phyloP scores from a whole-genome alignment of 64 coral and sea anemone species.

The Montipora foliosa region DNA sequence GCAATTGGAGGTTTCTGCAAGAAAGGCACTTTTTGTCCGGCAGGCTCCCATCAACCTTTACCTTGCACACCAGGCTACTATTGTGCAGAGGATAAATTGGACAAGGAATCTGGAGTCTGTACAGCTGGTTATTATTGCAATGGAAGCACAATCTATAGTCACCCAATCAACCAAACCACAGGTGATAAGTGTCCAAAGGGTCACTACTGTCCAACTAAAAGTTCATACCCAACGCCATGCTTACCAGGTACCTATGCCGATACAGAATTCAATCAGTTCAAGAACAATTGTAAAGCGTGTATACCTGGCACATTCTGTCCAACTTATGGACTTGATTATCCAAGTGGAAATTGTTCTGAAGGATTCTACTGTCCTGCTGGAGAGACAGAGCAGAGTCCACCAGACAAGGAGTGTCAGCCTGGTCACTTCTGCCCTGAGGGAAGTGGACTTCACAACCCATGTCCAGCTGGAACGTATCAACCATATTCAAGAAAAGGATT shows the following conservation, averaged over 20 bases:
- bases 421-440: conserved; percentile 96
- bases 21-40: conserved; percentile 91
- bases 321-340: conserved; percentile 78
- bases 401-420: conserved; percentile 93
- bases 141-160: conserved; percentile 85
- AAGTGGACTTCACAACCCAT: conserved; percentile 89
- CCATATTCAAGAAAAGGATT: conserved; percentile 74
- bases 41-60: conserved; percentile 80
- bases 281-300: conserved; percentile 93
- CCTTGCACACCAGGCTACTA: conserved; percentile 96
- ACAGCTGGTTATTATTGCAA: conserved; percentile 96
- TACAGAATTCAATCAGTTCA: conserved; percentile 90
- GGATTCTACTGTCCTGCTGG: conserved; percentile 94
- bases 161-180: conserved; percentile 82
- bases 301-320: conserved; percentile 92
- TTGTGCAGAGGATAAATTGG: conserved; percentile 87
- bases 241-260: conserved; percentile 93
- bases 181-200: conserved; percentile 93
- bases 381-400: conserved; percentile 83
- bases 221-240: conserved; percentile 85
- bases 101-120: conserved; percentile 85
- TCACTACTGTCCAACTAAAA: conserved; percentile 83
- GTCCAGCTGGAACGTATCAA: conserved; percentile 87
- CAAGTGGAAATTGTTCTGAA: conserved; percentile 92
- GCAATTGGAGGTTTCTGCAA: conserved; percentile 95